phyloP scores from a whole-genome alignment of 1,140 invertebrate species.

The Magallana gigas region DNA sequence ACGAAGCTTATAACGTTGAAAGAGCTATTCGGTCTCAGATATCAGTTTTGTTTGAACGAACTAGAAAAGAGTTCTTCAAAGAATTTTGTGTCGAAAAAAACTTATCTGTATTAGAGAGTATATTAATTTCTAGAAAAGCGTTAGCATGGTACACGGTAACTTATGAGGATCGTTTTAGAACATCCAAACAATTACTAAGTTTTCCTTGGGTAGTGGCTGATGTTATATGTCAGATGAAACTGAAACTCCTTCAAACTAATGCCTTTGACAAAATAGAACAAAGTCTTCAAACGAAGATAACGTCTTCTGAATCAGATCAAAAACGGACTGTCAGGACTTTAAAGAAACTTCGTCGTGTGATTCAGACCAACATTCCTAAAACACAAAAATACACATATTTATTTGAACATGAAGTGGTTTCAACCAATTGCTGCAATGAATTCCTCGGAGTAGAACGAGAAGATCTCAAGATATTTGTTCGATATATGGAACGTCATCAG shows the following conservation, averaged over 20 bases:
- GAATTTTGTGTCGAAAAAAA: slow-evolving; percentile 41
- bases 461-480: too few relatives aligned
- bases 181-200: slow-evolving; percentile 4
- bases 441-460: too few relatives aligned
- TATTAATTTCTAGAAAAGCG: neutral
- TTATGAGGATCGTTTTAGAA: neutral
- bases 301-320: neutral
- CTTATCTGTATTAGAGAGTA: too few relatives aligned
- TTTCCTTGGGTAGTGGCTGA: slow-evolving; percentile 41
- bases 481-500: too few relatives aligned
- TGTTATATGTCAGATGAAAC: neutral
- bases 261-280: neutral
- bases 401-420: neutral
- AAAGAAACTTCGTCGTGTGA: too few relatives aligned
- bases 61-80: slow-evolving; percentile 26
- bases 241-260: too few relatives aligned
- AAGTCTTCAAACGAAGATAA: neutral
- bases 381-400: neutral
- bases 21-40: slow-evolving; percentile 25
- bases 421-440: neutral
- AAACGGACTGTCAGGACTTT: too few relatives aligned
- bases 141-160: slow-evolving; percentile 42
- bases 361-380: too few relatives aligned
- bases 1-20: slow-evolving; percentile 38
- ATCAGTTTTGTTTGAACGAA: neutral